phyloP scores from a whole-genome alignment of 2,888 invertebrate genomes.

The Drosophila merina region DNA sequence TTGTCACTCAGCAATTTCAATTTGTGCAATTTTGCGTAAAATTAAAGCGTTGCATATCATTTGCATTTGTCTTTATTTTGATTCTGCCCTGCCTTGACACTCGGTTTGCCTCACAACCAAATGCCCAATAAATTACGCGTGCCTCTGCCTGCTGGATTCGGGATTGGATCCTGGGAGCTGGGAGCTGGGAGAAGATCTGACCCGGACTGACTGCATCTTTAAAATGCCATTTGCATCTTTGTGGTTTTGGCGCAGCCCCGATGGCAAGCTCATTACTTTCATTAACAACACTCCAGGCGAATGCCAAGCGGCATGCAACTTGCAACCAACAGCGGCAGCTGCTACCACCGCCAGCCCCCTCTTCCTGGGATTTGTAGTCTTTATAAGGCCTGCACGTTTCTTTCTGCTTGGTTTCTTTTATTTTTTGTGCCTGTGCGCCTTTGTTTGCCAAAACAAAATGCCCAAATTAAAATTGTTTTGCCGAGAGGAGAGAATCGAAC shows the following conservation, averaged over 20 bases:
- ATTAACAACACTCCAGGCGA: constrained; percentile 74
- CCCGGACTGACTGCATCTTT: constrained; percentile 78
- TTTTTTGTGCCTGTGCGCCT: constrained; percentile 42
- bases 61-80: constrained; percentile 65
- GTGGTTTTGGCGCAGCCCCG: constrained; percentile 68
- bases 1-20: constrained; percentile 77
- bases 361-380: constrained; percentile 42
- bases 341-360: constrained; percentile 43
- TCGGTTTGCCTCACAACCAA: constrained; percentile 46
- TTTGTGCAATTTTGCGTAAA: constrained; percentile 80
- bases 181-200: constrained; percentile 43
- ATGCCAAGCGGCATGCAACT: constrained; percentile 52
- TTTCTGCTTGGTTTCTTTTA: constrained; percentile 16
- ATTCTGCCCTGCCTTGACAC: constrained; percentile 26
- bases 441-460: constrained; percentile 77
- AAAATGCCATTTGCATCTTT: constrained; percentile 83
- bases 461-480: constrained; percentile 80
- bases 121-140: constrained; percentile 80
- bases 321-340: constrained; percentile 63
- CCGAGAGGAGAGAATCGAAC: constrained; percentile 47
- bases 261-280: constrained; percentile 78
- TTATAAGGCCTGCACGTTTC: constrained; percentile 76
- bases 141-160: constrained; percentile 51
- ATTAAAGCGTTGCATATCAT: constrained; percentile 79
- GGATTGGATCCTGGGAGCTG: not conserved